phyloP scores from a whole-genome alignment of 2,888 invertebrate genomes.

The Malacosoma neustria region DNA sequence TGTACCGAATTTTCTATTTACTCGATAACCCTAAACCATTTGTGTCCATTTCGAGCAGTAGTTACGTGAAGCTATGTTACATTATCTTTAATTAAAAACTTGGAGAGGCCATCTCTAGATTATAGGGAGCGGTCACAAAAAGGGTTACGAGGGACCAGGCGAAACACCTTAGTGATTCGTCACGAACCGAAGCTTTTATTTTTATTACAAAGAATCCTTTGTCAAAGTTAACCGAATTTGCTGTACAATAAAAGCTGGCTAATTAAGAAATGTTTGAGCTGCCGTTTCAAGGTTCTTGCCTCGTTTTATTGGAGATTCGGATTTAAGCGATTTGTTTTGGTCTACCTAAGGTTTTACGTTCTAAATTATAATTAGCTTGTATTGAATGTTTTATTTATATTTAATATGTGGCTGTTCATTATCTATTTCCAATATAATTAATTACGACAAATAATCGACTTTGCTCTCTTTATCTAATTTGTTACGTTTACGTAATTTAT shows the following conservation, averaged over 20 bases:
- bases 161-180: constrained; percentile 70
- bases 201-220: constrained; percentile 66
- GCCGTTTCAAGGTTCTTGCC: constrained; percentile 50
- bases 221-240: constrained; percentile 70
- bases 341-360: constrained; percentile 20
- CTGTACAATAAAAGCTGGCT: constrained; percentile 64
- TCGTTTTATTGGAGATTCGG: constrained; percentile 40
- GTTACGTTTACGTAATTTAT: too few relatives aligned
- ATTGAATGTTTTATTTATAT: not conserved
- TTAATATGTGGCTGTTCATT: not conserved
- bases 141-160: constrained; percentile 59
- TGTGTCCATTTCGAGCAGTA: constrained; percentile 25
- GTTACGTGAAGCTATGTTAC: constrained; percentile 64
- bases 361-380: not conserved
- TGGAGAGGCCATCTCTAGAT: constrained; percentile 61
- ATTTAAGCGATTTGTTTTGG: constrained; percentile 37
- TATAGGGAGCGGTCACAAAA: constrained; percentile 65
- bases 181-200: constrained; percentile 67
- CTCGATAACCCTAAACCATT: constrained; percentile 36
- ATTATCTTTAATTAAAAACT: constrained; percentile 71
- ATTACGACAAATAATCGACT: too few relatives aligned
- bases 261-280: constrained; percentile 69
- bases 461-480: too few relatives aligned
- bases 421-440: too few relatives aligned
- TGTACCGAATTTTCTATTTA: not conserved